Percentiles rank a stretch among this genome's conserved stretches.
phyloP scores from a whole-genome alignment of 2,113 vertebrate species.

The Dipodomys ordii region DNA sequence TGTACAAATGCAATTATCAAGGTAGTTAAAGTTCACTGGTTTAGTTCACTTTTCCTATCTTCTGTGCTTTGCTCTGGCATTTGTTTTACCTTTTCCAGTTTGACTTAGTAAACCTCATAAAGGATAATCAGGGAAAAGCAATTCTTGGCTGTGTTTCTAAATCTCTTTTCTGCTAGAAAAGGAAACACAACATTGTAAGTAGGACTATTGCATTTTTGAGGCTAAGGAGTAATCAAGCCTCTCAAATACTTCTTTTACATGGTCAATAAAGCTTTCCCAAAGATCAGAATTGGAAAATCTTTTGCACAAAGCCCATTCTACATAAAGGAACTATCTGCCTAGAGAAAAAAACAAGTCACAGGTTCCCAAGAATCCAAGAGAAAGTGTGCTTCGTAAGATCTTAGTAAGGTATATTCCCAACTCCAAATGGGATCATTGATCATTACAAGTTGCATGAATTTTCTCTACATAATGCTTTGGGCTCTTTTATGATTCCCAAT shows the following conservation, averaged over 20 bases:
- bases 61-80: slow-evolving; percentile 16
- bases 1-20: neutral
- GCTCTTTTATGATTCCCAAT: neutral
- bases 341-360: neutral
- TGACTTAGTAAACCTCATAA: slow-evolving; percentile 59
- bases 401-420: slow-evolving; percentile 48
- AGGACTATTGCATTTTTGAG: neutral
- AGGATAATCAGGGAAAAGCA: slow-evolving; percentile 49
- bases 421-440: neutral
- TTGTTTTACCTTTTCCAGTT: slow-evolving; percentile 60
- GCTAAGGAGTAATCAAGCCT: slow-evolving; percentile 11
- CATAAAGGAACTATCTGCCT: neutral
- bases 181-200: neutral
- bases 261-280: slow-evolving; percentile 1
- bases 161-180: slow-evolving; percentile 54
- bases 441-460: slow-evolving; percentile 29
- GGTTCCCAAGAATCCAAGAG: neutral
- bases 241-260: slow-evolving; percentile 19
- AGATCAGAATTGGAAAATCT: neutral
- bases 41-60: slow-evolving; percentile 35
- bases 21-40: neutral
- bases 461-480: slow-evolving; percentile 15
- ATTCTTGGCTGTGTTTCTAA: slow-evolving; percentile 50
- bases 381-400: neutral
- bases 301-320: neutral